Conservation (phyloP, 1,140 invertebrate genomes). For the Diorhabda carinulata region DNA sequence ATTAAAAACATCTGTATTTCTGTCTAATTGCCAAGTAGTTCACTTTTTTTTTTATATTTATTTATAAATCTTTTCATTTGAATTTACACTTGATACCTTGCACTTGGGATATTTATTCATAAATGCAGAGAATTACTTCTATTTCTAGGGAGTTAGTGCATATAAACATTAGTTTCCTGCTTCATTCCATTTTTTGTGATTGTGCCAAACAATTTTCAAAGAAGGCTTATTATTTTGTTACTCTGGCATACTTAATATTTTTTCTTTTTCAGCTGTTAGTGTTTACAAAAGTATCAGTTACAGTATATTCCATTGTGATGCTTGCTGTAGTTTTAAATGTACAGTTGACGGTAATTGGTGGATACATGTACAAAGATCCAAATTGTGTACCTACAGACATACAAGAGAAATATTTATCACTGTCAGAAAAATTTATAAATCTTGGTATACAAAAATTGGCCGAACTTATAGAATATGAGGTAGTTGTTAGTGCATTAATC, state of each 20-base stretch:
- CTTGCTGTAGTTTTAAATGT: constrained; percentile 75
- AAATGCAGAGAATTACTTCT: too few species aligned
- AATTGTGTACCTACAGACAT: constrained; percentile 51
- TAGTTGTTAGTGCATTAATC: constrained; percentile 39
- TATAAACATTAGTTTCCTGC: too few species aligned
- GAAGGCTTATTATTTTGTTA: not conserved
- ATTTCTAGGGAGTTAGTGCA: too few species aligned
- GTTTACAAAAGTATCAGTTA: constrained; percentile 64
- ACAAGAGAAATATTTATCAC: constrained; percentile 70
- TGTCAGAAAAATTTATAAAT: constrained; percentile 69
- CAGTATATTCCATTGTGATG: constrained; percentile 79
- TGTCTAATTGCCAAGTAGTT: too few species aligned
- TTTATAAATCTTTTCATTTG: too few species aligned
- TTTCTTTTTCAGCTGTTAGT: constrained; percentile 52
- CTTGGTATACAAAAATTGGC: constrained; percentile 65
- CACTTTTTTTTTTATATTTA: too few species aligned
- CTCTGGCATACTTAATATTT: not conserved
- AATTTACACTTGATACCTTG: too few species aligned
- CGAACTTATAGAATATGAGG: constrained; percentile 62
- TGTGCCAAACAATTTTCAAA: too few species aligned
- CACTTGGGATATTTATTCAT: too few species aligned
- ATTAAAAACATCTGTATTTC: too few species aligned
- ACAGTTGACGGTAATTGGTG: constrained; percentile 83
- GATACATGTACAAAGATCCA: constrained; percentile 75
- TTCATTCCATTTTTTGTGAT: too few species aligned